Evolutionary conservation across 1,140 invertebrate genomes (phyloP), one percentile per base, ranked within the genome.

Genomic region (Scaptomyza montana): DNA sequence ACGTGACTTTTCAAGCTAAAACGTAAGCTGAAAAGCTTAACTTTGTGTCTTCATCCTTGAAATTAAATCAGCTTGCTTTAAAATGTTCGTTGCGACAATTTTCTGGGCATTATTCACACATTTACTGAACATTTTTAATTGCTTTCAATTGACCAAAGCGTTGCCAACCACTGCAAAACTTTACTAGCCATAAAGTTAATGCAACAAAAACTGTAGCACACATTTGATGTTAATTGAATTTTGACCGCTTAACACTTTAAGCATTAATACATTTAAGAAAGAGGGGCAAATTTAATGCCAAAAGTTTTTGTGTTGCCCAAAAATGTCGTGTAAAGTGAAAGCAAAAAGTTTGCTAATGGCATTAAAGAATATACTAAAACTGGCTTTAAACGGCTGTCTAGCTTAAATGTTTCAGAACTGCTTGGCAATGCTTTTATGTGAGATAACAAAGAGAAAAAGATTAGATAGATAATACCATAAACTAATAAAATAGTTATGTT

Each of bases 211-310:
- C 69, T 53, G 25, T 53, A 28, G 47, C 50, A 43, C 54, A 70
- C 71, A 75, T 79, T 85, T 77, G 54, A 77, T 74, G 86, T 80
- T 79, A 85, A 85, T 85, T 86, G 85, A 80, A 80, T 69, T 85
- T 85, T 80, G 50, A 59, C 47, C 51, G 56, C 70, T 61, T 49
- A 50, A 56, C 64, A 73, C 64, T 73, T 73, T 54, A 73, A 55
- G 79, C 76, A 82, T 84, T 79, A 82, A 78, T 60, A 66, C 19
- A 7, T 30, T 30, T 2, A 3, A 25, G 21, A 25, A 25, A 2
- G 43, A 10, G 30, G 25, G 12, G n/a, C 36, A 28, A 47, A 61
- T 73, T 56, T 79, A 63, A 78, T 78, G 75, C 77, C 70, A 43
- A 84, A 84, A 82, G 61, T 80, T 82, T 74, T 70, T 46, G 56